phyloP scores from a whole-genome alignment of 2,888 invertebrate genomes.

The Adela reaumurella region DNA sequence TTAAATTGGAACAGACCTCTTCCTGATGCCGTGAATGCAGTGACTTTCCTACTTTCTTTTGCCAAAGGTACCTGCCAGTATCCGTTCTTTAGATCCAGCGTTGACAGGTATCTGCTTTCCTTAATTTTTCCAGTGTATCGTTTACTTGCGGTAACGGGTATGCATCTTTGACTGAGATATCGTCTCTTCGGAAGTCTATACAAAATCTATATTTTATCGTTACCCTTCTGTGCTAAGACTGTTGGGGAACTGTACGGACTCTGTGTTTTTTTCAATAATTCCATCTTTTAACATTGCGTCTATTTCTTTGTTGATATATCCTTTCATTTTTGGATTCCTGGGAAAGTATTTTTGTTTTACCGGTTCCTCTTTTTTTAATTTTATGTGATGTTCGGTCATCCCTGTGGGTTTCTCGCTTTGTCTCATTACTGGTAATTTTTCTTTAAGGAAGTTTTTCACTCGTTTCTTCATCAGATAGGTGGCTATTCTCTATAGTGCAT shows the following conservation, averaged over 20 bases:
- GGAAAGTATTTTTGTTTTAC: slow-evolving; percentile 9
- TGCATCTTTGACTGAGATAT: slow-evolving; percentile 12
- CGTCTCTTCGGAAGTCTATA: slow-evolving; percentile 15
- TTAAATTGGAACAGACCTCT: slow-evolving; percentile 16
- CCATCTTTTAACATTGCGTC: slow-evolving; percentile 10
- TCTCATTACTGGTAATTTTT: too few species aligned
- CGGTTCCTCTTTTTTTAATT: slow-evolving; percentile 4
- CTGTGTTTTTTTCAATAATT: slow-evolving; percentile 9
- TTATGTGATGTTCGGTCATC: background rate
- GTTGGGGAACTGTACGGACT: slow-evolving; percentile 12
- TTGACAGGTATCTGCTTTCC: slow-evolving; percentile 13
- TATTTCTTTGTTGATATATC: slow-evolving; percentile 8
- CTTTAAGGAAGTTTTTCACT: too few species aligned
- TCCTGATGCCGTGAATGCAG: slow-evolving; percentile 18
- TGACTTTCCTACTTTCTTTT: slow-evolving; percentile 11
- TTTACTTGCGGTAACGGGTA: slow-evolving; percentile 17
- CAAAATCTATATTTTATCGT: slow-evolving; percentile 11
- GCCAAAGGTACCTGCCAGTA: too few species aligned
- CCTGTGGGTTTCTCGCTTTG: too few species aligned
- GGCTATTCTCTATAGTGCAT: too few species aligned
- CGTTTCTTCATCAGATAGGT: too few species aligned
- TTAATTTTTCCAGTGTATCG: slow-evolving; percentile 14
- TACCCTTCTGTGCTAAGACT: slow-evolving; percentile 9
- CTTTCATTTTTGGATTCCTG: slow-evolving; percentile 7
- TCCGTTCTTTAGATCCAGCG: slow-evolving; percentile 13